Evolutionary conservation across 1,140 invertebrate species (phyloP), one percentile per base, ranked within the genome.

Genomic region (Sweltsa coloradensis): DNA sequence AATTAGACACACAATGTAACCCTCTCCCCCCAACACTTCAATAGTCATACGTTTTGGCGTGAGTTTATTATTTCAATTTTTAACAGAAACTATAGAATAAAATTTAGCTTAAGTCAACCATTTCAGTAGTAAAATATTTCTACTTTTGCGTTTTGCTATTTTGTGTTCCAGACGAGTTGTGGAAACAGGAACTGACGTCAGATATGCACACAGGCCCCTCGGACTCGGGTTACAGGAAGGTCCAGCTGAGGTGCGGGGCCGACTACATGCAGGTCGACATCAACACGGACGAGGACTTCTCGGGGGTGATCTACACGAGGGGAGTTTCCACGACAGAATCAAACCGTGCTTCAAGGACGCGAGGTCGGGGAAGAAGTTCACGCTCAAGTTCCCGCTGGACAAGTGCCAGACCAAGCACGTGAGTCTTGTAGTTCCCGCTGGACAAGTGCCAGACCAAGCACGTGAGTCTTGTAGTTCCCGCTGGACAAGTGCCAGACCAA

Each of bases 261-360:
- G 65, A 74, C 47, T 67, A 64, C 3, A 74, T 75, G 73, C 61
- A 62, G 41, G 45, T 47, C 22, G 45, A 39, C 11, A 52, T 78
- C 14, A 62, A 63, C 52, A 73, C 70, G 1, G 67, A 72, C 7
- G 65, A 75, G 13, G 68, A 74, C 27, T 78, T 78, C 53, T 64
- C 65, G 3, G 76, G 76, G 2, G 74, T 77, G 0, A 71, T 78
- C 58, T 78, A 78, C 51, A 78, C 74, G 0, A 63, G 72, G 41
- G 74, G 14, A 76, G 67, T 47, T 78, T 74, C 54, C 68, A 76
- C 55, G 65, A 70, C n/a, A 67, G 68, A 53, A 37, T 50, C 5
- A 54, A 63, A 2, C 67, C 73, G 0, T 78, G 75, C 51, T 77
- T 74, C 52, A 53, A 75, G 9, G 68, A 77, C 50, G 65, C 72